Conservation (phyloP, 2,797 vertebrate species). For the Cichlasoma orientale region DNA sequence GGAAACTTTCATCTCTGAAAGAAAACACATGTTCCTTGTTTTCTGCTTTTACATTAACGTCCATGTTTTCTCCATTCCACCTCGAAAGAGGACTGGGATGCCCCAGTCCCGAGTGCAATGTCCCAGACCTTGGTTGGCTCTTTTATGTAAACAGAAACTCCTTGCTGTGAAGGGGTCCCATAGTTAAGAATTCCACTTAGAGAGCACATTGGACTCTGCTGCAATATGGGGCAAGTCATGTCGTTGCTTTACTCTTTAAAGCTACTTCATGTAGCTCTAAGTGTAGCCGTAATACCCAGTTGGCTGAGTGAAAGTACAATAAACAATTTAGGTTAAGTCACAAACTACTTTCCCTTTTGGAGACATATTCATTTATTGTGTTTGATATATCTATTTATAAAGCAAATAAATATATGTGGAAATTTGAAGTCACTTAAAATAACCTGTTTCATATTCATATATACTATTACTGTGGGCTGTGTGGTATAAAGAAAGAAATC, state of each 20-base stretch:
- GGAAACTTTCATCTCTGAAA: slow-evolving; percentile 68
- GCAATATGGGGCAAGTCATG: slow-evolving; percentile 69
- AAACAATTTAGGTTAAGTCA: slow-evolving; percentile 48
- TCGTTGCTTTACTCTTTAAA: slow-evolving; percentile 65
- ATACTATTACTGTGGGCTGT: neutral
- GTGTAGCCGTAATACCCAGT: slow-evolving; percentile 68
- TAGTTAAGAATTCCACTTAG: slow-evolving; percentile 85
- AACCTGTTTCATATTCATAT: neutral
- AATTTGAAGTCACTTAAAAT: neutral
- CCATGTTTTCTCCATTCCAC: slow-evolving; percentile 74
- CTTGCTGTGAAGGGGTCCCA: slow-evolving; percentile 85
- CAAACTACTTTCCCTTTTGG: slow-evolving; percentile 28
- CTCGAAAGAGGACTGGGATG: slow-evolving; percentile 66
- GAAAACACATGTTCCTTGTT: slow-evolving; percentile 70
- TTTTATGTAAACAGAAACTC: slow-evolving; percentile 83
- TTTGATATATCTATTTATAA: neutral
- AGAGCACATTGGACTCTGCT: slow-evolving; percentile 62
- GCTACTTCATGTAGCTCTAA: slow-evolving; percentile 67
- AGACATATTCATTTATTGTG: slow-evolving; percentile 2
- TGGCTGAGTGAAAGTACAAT: slow-evolving; percentile 41
- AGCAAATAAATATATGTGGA: neutral
- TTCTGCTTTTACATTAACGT: slow-evolving; percentile 70
- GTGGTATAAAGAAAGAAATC: neutral
- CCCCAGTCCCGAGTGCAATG: slow-evolving; percentile 80
- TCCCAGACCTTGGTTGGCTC: slow-evolving; percentile 72